phyloP scores from a whole-genome alignment of 2,888 invertebrate genomes.

The Psylliodes chrysocephalus region DNA sequence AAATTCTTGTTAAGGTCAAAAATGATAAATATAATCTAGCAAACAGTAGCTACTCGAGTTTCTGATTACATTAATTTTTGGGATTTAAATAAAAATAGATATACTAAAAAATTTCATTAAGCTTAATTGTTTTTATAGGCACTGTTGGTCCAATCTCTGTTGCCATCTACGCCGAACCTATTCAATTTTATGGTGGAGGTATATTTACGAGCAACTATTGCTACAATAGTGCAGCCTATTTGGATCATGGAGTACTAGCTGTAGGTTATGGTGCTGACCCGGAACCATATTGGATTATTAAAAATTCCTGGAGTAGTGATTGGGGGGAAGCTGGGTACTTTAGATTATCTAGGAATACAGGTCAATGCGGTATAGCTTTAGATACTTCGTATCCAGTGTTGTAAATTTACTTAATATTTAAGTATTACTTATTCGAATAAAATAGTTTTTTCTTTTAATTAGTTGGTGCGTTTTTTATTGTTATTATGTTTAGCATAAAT shows the following conservation, averaged over 20 bases:
- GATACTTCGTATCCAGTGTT: neutral
- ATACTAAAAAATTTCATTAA: neutral
- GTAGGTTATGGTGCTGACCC: constrained; percentile 50
- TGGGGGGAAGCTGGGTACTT: constrained; percentile 3
- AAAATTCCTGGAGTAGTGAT: constrained; percentile 4
- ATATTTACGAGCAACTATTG: constrained; percentile 83
- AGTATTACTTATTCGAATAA: too few relatives aligned
- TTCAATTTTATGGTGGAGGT: constrained; percentile 84
- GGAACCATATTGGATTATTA: neutral
- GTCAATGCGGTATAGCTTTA: neutral
- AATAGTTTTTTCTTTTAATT: too few relatives aligned
- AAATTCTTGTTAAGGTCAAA: constrained; percentile 3
- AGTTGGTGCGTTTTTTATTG: too few relatives aligned
- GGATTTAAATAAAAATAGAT: neutral
- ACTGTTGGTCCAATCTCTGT: constrained; percentile 78
- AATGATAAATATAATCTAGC: too few relatives aligned
- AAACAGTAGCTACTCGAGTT: too few relatives aligned
- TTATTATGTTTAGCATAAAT: too few relatives aligned
- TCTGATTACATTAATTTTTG: neutral
- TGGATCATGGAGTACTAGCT: constrained; percentile 85
- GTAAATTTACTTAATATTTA: neutral
- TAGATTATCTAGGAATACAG: neutral
- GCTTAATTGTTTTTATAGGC: constrained; percentile 1
- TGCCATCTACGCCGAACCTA: constrained; percentile 85
- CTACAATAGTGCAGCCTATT: constrained; percentile 60